Conservation (phyloP, 1,140 invertebrate genomes). For the Neuroterus valhalla region DNA sequence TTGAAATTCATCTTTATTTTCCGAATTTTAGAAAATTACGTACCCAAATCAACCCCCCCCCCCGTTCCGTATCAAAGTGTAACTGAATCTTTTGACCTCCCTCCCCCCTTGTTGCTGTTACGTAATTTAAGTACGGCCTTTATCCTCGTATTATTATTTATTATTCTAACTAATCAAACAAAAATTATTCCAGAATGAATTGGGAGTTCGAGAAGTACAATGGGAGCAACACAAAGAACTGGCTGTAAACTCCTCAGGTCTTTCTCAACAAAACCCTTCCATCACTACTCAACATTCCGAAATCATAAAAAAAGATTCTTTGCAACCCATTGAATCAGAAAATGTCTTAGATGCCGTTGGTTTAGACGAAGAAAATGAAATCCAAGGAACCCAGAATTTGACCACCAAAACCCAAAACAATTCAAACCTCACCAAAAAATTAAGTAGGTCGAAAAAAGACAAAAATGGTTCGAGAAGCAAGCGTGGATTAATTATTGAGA, state of each 20-base stretch:
- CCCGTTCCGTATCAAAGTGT: too few species aligned
- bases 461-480: neutral
- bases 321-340: neutral
- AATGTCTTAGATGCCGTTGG: neutral
- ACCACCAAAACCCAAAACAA: neutral
- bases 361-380: neutral
- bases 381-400: too few species aligned
- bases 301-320: neutral
- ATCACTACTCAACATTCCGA: neutral
- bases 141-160: too few species aligned
- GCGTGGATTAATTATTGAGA: neutral
- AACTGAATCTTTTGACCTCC: too few species aligned
- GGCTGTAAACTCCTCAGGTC: neutral
- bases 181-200: conserved; percentile 72
- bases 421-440: neutral
- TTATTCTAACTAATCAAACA: too few species aligned
- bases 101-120: too few species aligned
- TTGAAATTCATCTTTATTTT: too few species aligned
- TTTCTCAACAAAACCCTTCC: neutral
- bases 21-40: too few species aligned
- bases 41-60: too few species aligned
- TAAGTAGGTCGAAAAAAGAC: neutral
- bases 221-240: conserved; percentile 64
- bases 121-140: too few species aligned
- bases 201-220: conserved; percentile 71